Evolutionary conservation across 2,888 invertebrate genomes (phyloP), one percentile per base, ranked within the genome.

Genomic region (Papilio gigon): DNA sequence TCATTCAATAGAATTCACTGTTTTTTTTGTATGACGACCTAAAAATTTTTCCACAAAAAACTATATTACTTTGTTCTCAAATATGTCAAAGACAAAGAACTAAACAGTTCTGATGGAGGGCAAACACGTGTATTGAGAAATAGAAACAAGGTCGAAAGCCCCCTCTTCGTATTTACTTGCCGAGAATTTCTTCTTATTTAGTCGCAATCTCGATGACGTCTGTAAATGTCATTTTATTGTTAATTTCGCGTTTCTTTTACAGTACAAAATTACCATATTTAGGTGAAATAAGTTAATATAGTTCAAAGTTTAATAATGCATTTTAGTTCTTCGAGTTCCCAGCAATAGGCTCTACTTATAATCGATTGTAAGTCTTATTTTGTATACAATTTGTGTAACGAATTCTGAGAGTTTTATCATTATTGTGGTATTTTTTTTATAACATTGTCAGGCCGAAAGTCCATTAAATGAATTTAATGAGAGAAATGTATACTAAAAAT

Each of bases 21-120:
- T n/a, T 3, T n/a, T 30, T 56, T 30, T 56, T 5, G 12, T 53
- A 27, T 53, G 53, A 56, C 53, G 17, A n/a, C 53, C 14, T 9
- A 17, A 56, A 25, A 56, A 30, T 30, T 56, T 27, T 56, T 56
- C 17, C 30, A 12, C n/a, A 30, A 30, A 30, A 53, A 56, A 50
- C 25, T 50, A 12, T 14, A 50, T 30, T 56, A 56, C 53, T 17
- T 56, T 30, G 30, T 56, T 56, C 53, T 56, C 17, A 17, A 27
- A 30, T 4, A 30, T 30, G 30, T 56, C 53, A 56, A 30, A 56
- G 30, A 56, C 30, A 56, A 30, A 30, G 27, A 56, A 56, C 53
- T 56, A 27, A 2, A 25, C 14, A 27, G 30, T 56, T 56, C 30
- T n/a, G 30, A 27, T 30, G 25, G 27, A 20, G 1, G 5, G n/a